Evolutionary conservation across 2,113 vertebrate genomes (phyloP).

Genomic region (Poecile atricapillus): DNA sequence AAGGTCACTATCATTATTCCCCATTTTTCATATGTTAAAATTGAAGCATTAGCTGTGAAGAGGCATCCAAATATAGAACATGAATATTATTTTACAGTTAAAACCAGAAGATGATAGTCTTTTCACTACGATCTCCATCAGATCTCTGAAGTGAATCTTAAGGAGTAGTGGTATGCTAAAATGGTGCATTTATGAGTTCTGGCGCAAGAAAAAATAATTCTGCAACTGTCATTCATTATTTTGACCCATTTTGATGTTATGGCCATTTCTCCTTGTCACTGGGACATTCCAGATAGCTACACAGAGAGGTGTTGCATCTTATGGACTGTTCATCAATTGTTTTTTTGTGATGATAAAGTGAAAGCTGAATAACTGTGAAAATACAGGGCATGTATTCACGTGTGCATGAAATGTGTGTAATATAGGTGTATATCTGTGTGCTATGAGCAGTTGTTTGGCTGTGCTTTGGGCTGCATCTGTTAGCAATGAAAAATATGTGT

Average conservation of each 20-base stretch:
- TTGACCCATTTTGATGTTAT: not conserved
- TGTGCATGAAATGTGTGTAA: not conserved
- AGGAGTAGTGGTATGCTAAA: not conserved
- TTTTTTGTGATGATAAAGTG: not conserved
- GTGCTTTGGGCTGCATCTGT: conserved; percentile 64
- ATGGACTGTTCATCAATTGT: conserved; percentile 1
- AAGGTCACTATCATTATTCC: not conserved
- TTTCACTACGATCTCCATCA: not conserved
- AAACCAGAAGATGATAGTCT: conserved; percentile 33
- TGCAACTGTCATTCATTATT: not conserved
- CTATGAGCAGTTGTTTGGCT: conserved; percentile 24
- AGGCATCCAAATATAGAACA: not conserved
- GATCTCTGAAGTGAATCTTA: not conserved
- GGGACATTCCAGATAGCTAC: not conserved
- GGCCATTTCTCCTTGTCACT: not conserved
- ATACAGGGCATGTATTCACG: not conserved
- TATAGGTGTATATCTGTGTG: not conserved
- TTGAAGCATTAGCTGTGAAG: not conserved
- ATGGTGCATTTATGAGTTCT: not conserved
- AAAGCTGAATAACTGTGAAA: not conserved
- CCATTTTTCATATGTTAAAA: not conserved
- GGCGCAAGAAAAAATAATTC: not conserved
- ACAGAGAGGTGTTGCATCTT: not conserved
- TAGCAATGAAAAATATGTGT: conserved; percentile 73
- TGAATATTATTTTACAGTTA: conserved; percentile 21